A percentile compares a stretch with the other conserved stretches of the same genome.
Evolutionary conservation across 2,113 vertebrate genomes (phyloP).

Genomic region (Pseudopipra pipra): DNA sequence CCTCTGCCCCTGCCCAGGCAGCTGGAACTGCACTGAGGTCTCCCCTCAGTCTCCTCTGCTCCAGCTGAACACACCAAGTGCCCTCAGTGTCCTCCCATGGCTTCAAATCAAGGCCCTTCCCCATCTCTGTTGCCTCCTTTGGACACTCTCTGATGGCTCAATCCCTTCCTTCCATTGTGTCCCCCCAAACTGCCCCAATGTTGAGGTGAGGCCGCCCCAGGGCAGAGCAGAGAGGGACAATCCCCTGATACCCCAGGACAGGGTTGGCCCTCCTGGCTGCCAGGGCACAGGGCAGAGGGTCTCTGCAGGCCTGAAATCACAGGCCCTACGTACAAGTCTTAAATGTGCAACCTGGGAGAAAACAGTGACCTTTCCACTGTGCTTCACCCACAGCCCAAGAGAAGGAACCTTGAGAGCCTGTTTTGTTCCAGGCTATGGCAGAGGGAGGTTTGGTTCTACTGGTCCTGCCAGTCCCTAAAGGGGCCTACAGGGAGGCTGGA

Average conservation of each 20-base stretch:
- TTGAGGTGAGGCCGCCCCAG: not conserved
- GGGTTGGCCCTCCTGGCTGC: not conserved
- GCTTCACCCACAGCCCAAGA: rapidly evolving
- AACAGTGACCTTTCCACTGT: rapidly evolving
- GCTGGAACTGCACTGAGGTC: too few relatives aligned
- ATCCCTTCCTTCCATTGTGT: not conserved
- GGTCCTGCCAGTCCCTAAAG: not conserved
- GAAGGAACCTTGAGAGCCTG: not conserved
- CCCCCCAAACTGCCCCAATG: not conserved
- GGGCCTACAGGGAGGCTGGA: not conserved
- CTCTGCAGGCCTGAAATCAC: not conserved
- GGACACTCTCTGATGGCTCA: not conserved
- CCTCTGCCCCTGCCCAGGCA: too few relatives aligned
- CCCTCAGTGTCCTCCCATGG: not conserved
- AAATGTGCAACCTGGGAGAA: not conserved
- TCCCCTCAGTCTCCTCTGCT: too few relatives aligned
- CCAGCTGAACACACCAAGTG: not conserved
- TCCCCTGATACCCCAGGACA: not conserved
- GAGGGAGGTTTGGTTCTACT: not conserved
- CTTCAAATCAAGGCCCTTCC: not conserved
- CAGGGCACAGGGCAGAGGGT: not conserved
- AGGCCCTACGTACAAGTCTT: not conserved
- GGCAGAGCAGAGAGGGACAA: not conserved
- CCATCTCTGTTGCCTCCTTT: not conserved
- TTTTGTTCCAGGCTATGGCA: not conserved